Base-by-base conservation (phyloP, 1,140 invertebrate species). In the Aphidius gifuensis region DNA sequence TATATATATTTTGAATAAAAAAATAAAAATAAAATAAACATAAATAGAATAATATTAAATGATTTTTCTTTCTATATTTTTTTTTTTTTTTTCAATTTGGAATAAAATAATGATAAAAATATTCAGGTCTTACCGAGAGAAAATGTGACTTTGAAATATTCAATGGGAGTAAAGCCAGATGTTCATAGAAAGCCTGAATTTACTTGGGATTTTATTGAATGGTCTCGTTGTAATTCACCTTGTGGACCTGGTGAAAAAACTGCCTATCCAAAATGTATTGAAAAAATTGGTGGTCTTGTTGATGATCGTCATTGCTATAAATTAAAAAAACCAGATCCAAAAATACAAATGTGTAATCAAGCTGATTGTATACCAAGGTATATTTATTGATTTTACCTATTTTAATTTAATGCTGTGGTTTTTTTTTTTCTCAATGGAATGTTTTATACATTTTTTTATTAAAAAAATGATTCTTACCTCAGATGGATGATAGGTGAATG, bases 181-280 rank as follows among this genome's bases (percentile, higher is more conserved):
- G 23, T 32, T 32, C 23, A 32, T 32, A 32, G 4, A 32, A 74
- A 70, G 51, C 79, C 80, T 1, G 76, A 76, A 62, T 86, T 85
- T 70, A 60, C 71, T 23, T 87, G 86, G 86, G 68, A 80, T 39
- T 82, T 80, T 60, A 73, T 79, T 38, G 83, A 83, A 57, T 86
- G 85, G 85, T 80, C 82, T 32, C 80, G 82, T 57, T 87, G 85
- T 66, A 84, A 83, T 9, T 76, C 80, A n/a, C 83, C 81, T 50
- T 87, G 86, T 74, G 85, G 86, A n/a, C 81, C 82, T 65, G 85
- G 85, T 74, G 77, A 68, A 38, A 72, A 82, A 67, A 67, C 82
- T 47, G 68, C 75, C n/a, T 64, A 69, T 43, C 66, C 76, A 32
- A 32, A 4, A 32, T 32, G 23, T 32, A 4, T 32, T 32, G 23